Percentiles rank a stretch among this genome's conserved stretches.
These are phyloP conservation scores for Lepus townsendii DNA, from an alignment of 2,797 vertebrate genomes.

Conservation along the genomic window DNA sequence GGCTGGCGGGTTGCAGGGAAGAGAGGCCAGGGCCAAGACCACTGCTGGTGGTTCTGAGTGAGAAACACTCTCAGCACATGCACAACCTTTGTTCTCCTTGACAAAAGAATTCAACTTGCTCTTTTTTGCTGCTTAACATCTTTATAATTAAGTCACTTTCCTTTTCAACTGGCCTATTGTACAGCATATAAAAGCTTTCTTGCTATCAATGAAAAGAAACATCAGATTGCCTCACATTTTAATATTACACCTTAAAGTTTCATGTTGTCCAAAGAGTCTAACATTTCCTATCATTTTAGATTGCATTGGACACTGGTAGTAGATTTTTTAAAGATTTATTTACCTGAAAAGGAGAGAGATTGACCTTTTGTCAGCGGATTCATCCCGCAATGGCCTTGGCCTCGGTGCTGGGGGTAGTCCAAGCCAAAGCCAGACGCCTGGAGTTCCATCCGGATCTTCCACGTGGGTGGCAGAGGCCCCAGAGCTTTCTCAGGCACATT, in stretches of 20 bases:
- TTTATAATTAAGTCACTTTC: conserved; percentile 20
- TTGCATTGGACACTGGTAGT: background rate
- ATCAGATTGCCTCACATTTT: background rate
- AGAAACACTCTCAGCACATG: background rate
- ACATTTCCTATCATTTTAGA: conserved; percentile 8
- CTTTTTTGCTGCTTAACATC: background rate
- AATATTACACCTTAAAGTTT: conserved; percentile 11
- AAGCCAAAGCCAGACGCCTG: no score
- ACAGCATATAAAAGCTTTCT: background rate
- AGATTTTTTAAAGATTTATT: no score
- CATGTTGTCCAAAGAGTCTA: conserved; percentile 7
- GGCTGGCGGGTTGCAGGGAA: background rate
- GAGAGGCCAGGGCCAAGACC: background rate
- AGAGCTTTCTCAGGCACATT: no score
- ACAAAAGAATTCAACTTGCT: background rate
- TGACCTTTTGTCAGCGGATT: no score
- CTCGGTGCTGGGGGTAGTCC: no score
- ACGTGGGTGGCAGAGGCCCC: no score
- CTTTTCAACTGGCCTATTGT: conserved; percentile 33
- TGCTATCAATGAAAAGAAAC: background rate
- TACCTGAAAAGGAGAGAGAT: no score
- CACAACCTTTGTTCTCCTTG: background rate
- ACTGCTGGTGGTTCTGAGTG: background rate
- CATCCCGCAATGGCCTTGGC: no score
- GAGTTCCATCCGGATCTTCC: no score